Conservation (phyloP, 2,888 invertebrate genomes). For the Diogma glabrata region DNA sequence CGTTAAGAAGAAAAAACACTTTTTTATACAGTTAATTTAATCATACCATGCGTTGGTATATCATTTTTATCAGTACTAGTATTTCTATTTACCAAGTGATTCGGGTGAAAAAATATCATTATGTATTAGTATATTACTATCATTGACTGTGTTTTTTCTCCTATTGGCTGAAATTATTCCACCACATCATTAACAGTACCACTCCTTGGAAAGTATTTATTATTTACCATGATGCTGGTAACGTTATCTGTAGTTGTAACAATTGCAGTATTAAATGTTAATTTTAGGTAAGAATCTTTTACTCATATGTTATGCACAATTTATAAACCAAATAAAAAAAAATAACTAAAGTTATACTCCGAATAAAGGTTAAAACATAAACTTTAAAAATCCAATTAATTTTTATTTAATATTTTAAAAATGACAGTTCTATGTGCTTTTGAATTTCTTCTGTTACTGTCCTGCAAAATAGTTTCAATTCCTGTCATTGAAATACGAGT, state of each 20-base stretch:
- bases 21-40: slow-evolving; percentile 95
- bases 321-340: no score
- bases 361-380: no score
- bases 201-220: slow-evolving; percentile 78
- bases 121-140: slow-evolving; percentile 86
- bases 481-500: no score
- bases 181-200: slow-evolving; percentile 89
- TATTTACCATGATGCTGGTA: slow-evolving; percentile 91
- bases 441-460: no score
- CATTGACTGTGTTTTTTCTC: slow-evolving; percentile 88
- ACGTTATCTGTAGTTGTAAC: slow-evolving; percentile 88
- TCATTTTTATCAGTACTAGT: slow-evolving; percentile 93
- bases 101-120: slow-evolving; percentile 96
- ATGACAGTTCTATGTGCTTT: no score
- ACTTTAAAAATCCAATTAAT: no score
- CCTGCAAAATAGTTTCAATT: no score
- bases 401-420: no score
- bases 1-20: slow-evolving; percentile 86
- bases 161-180: slow-evolving; percentile 90
- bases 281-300: slow-evolving; percentile 47
- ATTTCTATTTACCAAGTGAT: slow-evolving; percentile 94
- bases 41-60: slow-evolving; percentile 94
- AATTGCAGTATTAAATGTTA: slow-evolving; percentile 86
- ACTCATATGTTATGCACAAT: neutral
- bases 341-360: no score